Evolutionary conservation across 1,140 invertebrate genomes (phyloP).

Genomic region (Melanaphis sacchari): DNA sequence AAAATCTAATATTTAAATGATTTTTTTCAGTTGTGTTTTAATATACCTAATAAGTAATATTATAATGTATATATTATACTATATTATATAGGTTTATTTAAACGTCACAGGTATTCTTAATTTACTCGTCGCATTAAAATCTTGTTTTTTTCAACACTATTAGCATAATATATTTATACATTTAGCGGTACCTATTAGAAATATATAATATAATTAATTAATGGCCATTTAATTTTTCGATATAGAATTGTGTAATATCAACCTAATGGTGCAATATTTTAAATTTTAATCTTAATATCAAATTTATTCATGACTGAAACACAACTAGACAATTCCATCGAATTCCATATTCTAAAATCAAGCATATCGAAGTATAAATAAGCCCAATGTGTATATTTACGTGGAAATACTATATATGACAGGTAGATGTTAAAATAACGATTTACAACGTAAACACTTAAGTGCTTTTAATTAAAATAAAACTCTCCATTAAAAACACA

Average conservation of each 20-base stretch:
- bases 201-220: neutral
- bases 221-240: neutral
- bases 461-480: conserved; percentile 7
- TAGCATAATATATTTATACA: neutral
- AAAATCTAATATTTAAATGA: neutral
- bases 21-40: neutral
- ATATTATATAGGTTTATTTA: neutral
- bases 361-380: neutral
- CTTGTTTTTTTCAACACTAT: neutral
- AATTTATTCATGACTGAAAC: conserved; percentile 25
- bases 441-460: neutral
- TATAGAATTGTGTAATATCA: neutral
- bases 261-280: conserved; percentile 2
- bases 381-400: neutral
- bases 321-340: neutral
- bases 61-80: conserved; percentile 8
- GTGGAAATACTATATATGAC: neutral
- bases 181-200: conserved; percentile 7
- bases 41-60: too few relatives aligned
- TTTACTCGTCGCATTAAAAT: neutral
- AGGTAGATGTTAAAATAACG: neutral
- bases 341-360: neutral
- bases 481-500: neutral
- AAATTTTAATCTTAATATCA: neutral
- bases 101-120: neutral